Conservation (phyloP, 2,113 vertebrate genomes). For the Tapirus terrestris region DNA sequence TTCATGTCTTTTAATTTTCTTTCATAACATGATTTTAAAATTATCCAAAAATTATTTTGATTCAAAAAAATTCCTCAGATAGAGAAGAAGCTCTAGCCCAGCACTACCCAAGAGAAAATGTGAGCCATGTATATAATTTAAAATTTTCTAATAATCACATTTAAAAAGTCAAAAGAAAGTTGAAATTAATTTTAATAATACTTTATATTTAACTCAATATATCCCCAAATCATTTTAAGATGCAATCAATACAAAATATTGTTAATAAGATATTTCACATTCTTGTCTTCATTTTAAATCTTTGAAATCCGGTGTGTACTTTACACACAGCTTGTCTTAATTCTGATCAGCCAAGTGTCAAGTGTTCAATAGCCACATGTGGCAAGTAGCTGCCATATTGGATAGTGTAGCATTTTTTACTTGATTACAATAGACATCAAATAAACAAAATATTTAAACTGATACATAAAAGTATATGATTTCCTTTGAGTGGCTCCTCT, state of each 20-base stretch:
- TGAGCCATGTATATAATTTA: neutral
- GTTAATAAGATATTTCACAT: neutral
- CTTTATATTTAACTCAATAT: neutral
- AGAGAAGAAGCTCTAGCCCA: neutral
- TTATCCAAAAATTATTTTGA: neutral
- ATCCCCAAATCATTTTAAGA: neutral
- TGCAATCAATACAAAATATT: neutral
- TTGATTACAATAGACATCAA: neutral
- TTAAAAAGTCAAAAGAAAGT: neutral
- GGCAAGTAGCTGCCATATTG: no score
- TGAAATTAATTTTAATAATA: neutral
- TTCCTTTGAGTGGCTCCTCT: neutral
- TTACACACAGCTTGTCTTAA: neutral
- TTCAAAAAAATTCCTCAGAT: neutral
- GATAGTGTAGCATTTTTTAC: accelerated
- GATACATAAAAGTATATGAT: neutral
- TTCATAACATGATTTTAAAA: neutral
- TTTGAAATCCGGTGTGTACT: neutral
- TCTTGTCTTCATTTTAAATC: neutral
- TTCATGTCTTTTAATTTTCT: neutral
- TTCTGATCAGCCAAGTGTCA: neutral
- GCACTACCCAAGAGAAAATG: neutral
- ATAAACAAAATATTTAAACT: neutral
- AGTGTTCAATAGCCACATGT: neutral
- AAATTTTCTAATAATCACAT: neutral